A percentile compares a stretch with the other conserved stretches of the same genome.
Conservation (phyloP, 2,797 vertebrate genomes). For the Anableps anableps region DNA sequence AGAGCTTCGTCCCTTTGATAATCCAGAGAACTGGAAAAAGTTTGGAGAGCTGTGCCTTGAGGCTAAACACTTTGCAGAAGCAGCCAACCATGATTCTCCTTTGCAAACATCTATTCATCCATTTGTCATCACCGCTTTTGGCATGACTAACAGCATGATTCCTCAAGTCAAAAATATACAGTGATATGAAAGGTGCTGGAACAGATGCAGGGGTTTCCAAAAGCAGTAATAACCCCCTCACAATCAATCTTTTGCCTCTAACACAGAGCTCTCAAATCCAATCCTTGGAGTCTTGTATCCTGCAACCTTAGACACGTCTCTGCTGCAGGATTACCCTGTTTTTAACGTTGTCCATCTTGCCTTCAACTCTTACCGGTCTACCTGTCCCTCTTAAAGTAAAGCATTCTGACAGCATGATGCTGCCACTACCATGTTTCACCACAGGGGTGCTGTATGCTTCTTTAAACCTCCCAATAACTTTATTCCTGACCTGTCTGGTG, state of each 20-base stretch:
- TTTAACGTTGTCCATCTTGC: neutral
- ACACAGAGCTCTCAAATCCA: too few relatives aligned
- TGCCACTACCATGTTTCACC: neutral
- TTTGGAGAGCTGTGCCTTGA: slow-evolving; percentile 25
- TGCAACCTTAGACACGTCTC: neutral
- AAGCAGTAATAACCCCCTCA: neutral
- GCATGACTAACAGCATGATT: slow-evolving; percentile 26
- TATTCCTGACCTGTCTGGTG: neutral
- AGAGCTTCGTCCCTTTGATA: slow-evolving; percentile 6
- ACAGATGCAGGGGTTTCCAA: neutral
- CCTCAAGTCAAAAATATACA: neutral
- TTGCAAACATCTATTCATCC: slow-evolving; percentile 43
- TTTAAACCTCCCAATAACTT: neutral
- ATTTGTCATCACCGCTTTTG: slow-evolving; percentile 19
- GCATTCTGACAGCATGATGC: neutral
- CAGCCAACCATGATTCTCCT: slow-evolving; percentile 39
- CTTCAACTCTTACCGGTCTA: neutral
- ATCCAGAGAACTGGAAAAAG: slow-evolving; percentile 15
- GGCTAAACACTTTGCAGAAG: slow-evolving; percentile 48
- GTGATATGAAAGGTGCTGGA: neutral
- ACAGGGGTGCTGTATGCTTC: neutral
- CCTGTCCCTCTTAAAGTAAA: neutral
- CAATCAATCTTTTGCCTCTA: neutral
- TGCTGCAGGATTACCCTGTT: neutral
- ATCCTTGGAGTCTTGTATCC: too few relatives aligned